Base-by-base conservation (phyloP, 2,113 vertebrate species). In the Crotophaga sulcirostris region DNA sequence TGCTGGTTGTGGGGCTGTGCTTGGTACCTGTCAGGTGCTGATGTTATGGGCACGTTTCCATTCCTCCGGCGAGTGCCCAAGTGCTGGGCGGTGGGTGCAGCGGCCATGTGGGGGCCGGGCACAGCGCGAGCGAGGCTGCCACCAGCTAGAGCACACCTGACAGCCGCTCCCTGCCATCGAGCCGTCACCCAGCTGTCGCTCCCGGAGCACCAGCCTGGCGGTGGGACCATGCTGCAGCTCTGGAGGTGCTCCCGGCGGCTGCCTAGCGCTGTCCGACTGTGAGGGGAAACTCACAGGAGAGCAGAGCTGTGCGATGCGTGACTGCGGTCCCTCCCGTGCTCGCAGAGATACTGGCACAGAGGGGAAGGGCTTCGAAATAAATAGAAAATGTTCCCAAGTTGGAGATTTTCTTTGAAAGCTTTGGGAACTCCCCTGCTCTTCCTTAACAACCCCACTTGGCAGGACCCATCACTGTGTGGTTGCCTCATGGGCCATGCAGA, bases 361-460 rank as follows among this genome's bases (percentile, higher is more conserved):
- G 91, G 84, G 82, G 91, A 70, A 93, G 68, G 86, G 67, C 44
- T 96, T 90, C 67, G 82, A 54, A 86, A 89, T 87, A 89, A 92
- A 96, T 51, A 52, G 95, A n/a, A 47, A 72, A 54, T 62, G 72
- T 36, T 93, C 94, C 72, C 56, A 83, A 33, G 26, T n/a, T 91
- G 74, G 45, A 67, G 42, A 56, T 82, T 93, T 88, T 84, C 55
- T 91, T 59, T 33, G 52, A 78, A 88, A 59, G 84, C 45, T 66
- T 79, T 83, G 85, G 81, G 82, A 79, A 45, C 78, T 76, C 49
- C 56, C n/a, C 26, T 47, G 54, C 34, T 73, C 49, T n/a, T 49
- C 52, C 47, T 38, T 9, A 16, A 5, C 42, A 21, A 33, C 49
- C 62, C 67, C 2, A 8, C 67, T 44, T 24, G 54, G 49, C 74